A percentile compares a stretch with the other conserved stretches of the same genome.
phyloP scores from a whole-genome alignment of 2,888 invertebrate genomes.

The Toxonevra muliebris region DNA sequence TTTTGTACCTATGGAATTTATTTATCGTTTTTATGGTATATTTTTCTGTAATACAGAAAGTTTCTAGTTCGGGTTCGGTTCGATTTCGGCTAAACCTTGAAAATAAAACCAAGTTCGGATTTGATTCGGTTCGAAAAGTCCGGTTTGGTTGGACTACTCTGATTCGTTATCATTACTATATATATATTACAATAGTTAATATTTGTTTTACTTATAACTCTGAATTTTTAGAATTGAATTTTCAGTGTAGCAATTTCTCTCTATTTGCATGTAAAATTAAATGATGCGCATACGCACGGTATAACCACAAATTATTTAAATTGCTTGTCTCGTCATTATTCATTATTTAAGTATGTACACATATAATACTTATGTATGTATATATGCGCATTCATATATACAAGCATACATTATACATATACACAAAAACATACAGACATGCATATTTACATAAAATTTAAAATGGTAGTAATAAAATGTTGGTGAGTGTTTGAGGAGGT shows the following conservation, averaged over 20 bases:
- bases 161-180: background rate
- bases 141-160: too few species aligned
- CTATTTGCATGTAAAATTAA: slow-evolving; percentile 54
- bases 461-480: too few species aligned
- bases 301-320: slow-evolving; percentile 63
- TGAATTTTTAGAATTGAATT: slow-evolving; percentile 19
- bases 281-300: slow-evolving; percentile 62
- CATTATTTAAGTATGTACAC: slow-evolving; percentile 58
- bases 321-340: slow-evolving; percentile 63
- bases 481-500: too few species aligned
- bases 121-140: too few species aligned
- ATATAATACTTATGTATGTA: slow-evolving; percentile 44
- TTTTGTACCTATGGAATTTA: too few species aligned
- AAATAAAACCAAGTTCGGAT: too few species aligned
- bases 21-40: too few species aligned
- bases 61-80: too few species aligned
- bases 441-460: slow-evolving; percentile 8
- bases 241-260: slow-evolving; percentile 29
- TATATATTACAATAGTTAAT: background rate
- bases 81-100: too few species aligned
- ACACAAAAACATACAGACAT: slow-evolving; percentile 5
- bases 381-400: slow-evolving; percentile 29
- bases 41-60: too few species aligned
- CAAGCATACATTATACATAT: background rate
- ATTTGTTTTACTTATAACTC: background rate